These are phyloP conservation scores for Heliconius erato DNA, from an alignment of 2,888 invertebrate genomes.

Conservation along the genomic window DNA sequence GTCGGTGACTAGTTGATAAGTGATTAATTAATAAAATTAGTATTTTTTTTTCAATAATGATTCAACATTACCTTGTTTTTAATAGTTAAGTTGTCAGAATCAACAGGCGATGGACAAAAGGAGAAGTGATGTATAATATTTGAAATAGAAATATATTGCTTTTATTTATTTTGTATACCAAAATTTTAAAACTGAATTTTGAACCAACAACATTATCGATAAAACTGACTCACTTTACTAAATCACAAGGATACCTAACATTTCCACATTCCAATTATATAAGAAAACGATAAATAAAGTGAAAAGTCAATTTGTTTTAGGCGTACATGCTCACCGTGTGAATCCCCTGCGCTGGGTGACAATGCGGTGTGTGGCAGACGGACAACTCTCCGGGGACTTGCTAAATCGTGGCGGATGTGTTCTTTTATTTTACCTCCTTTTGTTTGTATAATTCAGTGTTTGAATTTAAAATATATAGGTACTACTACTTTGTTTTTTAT, in stretches of 20 bases:
- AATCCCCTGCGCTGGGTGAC: constrained; percentile 68
- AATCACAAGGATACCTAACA: not conserved
- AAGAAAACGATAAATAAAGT: constrained; percentile 34
- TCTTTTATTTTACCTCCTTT: constrained; percentile 67
- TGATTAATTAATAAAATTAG: no score
- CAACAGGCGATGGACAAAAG: no score
- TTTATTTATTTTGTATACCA: no score
- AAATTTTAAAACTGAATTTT: not conserved
- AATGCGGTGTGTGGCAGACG: constrained; percentile 64
- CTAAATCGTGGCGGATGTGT: constrained; percentile 79
- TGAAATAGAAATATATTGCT: no score
- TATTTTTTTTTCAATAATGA: no score
- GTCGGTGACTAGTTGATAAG: no score
- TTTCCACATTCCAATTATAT: constrained; percentile 21
- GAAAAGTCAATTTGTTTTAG: constrained; percentile 47
- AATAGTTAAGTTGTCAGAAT: no score
- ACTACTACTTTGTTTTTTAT: not conserved
- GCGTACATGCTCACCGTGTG: constrained; percentile 45
- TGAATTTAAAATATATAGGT: constrained; percentile 28
- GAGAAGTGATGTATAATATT: no score
- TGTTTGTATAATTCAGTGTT: constrained; percentile 53
- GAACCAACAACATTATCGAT: not conserved
- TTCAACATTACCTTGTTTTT: no score
- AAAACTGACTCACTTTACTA: not conserved
- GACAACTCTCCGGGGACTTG: constrained; percentile 69